A percentile compares a stretch with the other conserved stretches of the same genome.
Conservation (phyloP, 2,797 vertebrate species). For the Pipistrellus pygmaeus region DNA sequence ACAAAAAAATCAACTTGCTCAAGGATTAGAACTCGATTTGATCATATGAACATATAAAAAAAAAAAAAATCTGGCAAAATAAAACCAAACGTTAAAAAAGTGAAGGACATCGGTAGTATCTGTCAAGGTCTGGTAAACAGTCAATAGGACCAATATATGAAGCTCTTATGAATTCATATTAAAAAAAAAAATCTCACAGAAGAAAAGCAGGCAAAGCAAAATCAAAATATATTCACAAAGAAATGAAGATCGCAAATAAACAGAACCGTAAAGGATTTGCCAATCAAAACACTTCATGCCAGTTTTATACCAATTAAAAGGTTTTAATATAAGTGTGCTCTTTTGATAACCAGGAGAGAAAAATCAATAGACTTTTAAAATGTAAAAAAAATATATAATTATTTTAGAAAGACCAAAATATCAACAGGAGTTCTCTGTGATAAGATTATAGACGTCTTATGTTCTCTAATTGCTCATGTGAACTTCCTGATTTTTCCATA, state of each 20-base stretch:
- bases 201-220: conserved; percentile 2
- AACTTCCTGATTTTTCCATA: conserved; percentile 53
- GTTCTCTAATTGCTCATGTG: background rate
- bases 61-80: background rate
- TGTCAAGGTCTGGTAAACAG: background rate
- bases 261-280: background rate
- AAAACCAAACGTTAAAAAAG: conserved; percentile 47
- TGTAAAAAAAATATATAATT: background rate
- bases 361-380: conserved; percentile 6
- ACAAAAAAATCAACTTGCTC: background rate
- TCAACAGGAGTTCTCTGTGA: background rate
- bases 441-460: background rate
- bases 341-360: background rate
- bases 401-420: conserved; percentile 50
- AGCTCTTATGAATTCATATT: background rate
- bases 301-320: conserved; percentile 40
- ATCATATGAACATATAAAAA: background rate
- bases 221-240: conserved; percentile 13
- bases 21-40: background rate
- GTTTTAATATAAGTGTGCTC: conserved; percentile 27
- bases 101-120: conserved; percentile 22
- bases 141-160: conserved; percentile 2
- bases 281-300: background rate
- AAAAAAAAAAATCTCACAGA: conserved; percentile 12
- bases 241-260: background rate